These are phyloP conservation scores for Nothoprocta perdicaria DNA, from an alignment of 2,113 vertebrate species.

Conservation along the genomic window DNA sequence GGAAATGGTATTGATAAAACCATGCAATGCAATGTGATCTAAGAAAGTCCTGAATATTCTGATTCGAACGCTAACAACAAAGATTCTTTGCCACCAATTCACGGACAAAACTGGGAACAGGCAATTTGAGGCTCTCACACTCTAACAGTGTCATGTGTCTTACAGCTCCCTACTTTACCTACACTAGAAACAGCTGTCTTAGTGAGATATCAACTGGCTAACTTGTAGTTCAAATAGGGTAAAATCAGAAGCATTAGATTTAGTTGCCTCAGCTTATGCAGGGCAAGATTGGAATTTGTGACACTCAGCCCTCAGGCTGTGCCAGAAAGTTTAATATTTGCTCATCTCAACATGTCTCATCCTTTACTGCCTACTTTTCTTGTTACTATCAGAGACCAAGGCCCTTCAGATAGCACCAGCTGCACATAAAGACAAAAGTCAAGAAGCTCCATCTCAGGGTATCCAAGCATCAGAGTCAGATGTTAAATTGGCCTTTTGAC, in stretches of 20 bases:
- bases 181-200: not conserved
- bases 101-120: not conserved
- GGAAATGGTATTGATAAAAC: not conserved
- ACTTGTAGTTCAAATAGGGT: not conserved
- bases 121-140: not conserved
- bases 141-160: not conserved
- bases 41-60: not conserved
- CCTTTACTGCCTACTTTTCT: not conserved
- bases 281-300: not conserved
- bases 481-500: not conserved
- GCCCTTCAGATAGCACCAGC: not conserved
- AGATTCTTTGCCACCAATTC: not conserved
- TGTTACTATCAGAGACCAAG: not conserved
- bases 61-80: not conserved
- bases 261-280: not conserved
- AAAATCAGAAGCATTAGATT: not conserved
- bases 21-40: rapidly evolving
- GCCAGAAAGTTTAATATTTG: not conserved
- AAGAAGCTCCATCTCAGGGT: not conserved
- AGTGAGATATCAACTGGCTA: not conserved
- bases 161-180: not conserved
- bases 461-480: not conserved
- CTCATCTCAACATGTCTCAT: not conserved
- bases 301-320: not conserved
- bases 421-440: not conserved